phyloP scores from a whole-genome alignment of 1,140 invertebrate species.

The Aporrectodea caliginosa region DNA sequence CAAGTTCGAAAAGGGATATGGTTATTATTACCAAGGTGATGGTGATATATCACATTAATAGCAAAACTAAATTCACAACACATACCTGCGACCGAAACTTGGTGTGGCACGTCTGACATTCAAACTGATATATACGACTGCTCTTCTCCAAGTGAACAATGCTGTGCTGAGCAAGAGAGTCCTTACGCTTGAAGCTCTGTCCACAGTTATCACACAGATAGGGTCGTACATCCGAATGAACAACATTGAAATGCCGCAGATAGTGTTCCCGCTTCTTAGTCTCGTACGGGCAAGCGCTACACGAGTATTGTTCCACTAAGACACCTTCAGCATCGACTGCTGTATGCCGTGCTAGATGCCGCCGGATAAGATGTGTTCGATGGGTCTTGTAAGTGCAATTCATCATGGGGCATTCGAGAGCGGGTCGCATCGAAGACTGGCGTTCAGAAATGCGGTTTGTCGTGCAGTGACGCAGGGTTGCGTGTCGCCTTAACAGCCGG shows the following conservation, averaged over 20 bases:
- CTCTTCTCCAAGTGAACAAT: constrained; percentile 43
- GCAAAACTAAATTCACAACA: no score
- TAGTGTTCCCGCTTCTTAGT: constrained; percentile 52
- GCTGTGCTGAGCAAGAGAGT: constrained; percentile 53
- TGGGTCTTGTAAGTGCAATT: constrained; percentile 44
- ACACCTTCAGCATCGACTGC: background rate
- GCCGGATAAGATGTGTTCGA: constrained; percentile 36
- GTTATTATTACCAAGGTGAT: no score
- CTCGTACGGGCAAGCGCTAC: constrained; percentile 32
- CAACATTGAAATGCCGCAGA: constrained; percentile 50
- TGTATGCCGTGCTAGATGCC: constrained; percentile 41
- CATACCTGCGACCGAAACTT: constrained; percentile 52
- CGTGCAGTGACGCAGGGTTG: background rate
- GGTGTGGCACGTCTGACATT: constrained; percentile 52
- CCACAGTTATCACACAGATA: constrained; percentile 56
- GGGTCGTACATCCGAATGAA: constrained; percentile 51
- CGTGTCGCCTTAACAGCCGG: constrained; percentile 5
- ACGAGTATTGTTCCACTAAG: constrained; percentile 25
- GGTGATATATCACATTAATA: no score
- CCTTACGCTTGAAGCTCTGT: constrained; percentile 55
- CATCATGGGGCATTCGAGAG: constrained; percentile 12
- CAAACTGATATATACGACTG: constrained; percentile 38
- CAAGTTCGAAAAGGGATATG: no score
- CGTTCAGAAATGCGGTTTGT: no score
- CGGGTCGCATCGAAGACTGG: background rate